phyloP scores from a whole-genome alignment of 2,888 invertebrate species.

The Phaedon cochleariae region DNA sequence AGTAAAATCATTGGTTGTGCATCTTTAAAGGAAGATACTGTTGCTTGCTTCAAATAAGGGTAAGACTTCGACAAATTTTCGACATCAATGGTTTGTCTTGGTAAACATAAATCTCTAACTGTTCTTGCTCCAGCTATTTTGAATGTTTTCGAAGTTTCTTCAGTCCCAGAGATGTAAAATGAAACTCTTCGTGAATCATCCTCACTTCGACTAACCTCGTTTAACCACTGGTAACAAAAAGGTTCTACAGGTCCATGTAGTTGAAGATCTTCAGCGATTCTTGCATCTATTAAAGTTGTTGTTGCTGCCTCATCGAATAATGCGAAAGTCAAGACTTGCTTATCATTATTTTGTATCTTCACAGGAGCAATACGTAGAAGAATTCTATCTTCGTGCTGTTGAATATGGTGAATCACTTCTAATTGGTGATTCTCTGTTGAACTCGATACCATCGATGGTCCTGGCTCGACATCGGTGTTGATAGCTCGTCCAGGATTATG shows the following conservation, averaged over 20 bases:
- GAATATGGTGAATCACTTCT: not conserved
- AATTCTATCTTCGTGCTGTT: not conserved
- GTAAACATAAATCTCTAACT: too few relatives aligned
- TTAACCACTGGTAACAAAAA: not conserved
- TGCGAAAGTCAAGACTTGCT: not conserved
- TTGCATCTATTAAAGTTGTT: not conserved
- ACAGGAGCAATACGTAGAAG: not conserved
- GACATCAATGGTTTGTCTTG: too few relatives aligned
- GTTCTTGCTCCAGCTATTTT: too few relatives aligned
- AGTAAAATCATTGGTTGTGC: not conserved
- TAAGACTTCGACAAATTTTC: not conserved
- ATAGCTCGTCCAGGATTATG: not conserved
- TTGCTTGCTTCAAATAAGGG: not conserved
- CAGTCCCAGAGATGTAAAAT: too few relatives aligned
- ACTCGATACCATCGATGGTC: not conserved
- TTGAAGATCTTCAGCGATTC: not conserved
- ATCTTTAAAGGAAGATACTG: not conserved
- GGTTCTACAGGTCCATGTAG: not conserved
- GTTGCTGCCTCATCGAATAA: not conserved
- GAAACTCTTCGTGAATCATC: not conserved
- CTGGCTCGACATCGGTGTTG: not conserved
- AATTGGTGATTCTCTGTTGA: not conserved
- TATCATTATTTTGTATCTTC: not conserved
- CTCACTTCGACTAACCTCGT: not conserved
- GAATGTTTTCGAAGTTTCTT: too few relatives aligned